Conservation (phyloP, 2,888 invertebrate species). For the Leucoma salicis region DNA sequence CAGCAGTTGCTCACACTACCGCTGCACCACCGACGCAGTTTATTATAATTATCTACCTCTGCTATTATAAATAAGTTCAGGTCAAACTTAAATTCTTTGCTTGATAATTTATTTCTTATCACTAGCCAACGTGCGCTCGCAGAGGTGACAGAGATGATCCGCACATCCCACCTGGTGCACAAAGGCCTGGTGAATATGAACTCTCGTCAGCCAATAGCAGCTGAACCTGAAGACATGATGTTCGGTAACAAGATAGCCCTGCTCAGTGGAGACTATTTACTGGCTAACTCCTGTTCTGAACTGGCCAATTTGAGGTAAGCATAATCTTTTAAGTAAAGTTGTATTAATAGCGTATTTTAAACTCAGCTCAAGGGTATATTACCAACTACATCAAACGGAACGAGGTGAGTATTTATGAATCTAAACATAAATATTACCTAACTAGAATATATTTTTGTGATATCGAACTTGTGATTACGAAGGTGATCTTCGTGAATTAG, state of each 20-base stretch:
- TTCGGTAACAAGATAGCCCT: conserved; percentile 98
- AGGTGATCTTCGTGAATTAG: too few species aligned
- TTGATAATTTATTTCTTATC: conserved; percentile 12
- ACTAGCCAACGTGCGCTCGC: conserved; percentile 94
- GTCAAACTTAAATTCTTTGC: too few species aligned
- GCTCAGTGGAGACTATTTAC: conserved; percentile 94
- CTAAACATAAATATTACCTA: not conserved
- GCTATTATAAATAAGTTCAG: too few species aligned
- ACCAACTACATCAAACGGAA: too few species aligned
- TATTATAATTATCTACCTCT: too few species aligned
- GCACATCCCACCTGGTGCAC: conserved; percentile 95
- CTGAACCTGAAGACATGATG: conserved; percentile 89
- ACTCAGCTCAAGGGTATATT: too few species aligned
- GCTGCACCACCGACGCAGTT: too few species aligned
- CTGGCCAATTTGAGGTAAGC: conserved; percentile 87
- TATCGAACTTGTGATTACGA: too few species aligned
- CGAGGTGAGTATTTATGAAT: too few species aligned
- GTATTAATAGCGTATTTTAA: too few species aligned
- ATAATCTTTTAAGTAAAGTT: not conserved
- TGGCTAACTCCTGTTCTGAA: conserved; percentile 94
- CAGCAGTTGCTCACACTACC: too few species aligned
- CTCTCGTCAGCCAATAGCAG: conserved; percentile 79
- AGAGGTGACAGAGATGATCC: conserved; percentile 98
- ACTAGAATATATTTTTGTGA: too few species aligned
- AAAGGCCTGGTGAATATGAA: conserved; percentile 93